These are phyloP conservation scores for Nycticebus coucang DNA, from an alignment of 2,113 vertebrate species.

Conservation along the genomic window DNA sequence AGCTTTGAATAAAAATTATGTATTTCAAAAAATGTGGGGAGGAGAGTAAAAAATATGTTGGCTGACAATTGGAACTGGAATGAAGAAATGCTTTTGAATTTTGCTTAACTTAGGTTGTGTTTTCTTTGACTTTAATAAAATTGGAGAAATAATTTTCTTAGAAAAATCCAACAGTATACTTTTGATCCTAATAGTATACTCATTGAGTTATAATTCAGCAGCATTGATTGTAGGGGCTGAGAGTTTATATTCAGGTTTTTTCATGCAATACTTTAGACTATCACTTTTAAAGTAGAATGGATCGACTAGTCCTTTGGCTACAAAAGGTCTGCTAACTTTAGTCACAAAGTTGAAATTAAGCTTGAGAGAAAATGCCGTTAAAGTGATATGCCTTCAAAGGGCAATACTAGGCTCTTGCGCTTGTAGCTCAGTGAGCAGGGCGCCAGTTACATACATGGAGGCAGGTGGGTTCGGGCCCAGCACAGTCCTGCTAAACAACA, in stretches of 20 bases:
- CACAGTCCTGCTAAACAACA: no score
- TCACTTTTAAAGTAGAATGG: slow-evolving; percentile 19
- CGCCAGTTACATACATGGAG: no score
- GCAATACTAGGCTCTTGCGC: background rate
- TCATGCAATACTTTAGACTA: background rate
- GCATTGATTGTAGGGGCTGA: background rate
- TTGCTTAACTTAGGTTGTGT: background rate
- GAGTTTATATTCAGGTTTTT: background rate
- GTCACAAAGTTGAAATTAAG: background rate
- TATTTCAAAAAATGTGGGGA: slow-evolving; percentile 4
- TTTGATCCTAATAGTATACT: background rate
- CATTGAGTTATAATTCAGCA: background rate
- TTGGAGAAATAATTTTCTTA: background rate
- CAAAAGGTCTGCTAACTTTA: background rate
- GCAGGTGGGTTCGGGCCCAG: no score
- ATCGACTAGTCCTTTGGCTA: background rate
- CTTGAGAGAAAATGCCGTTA: slow-evolving; percentile 4
- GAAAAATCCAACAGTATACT: background rate
- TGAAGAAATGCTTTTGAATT: background rate
- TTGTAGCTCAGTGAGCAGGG: no score
- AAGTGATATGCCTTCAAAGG: slow-evolving; percentile 14
- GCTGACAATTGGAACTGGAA: background rate
- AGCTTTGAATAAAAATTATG: background rate
- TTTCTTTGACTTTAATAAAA: slow-evolving; percentile 3
- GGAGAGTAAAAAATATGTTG: background rate